Conservation (phyloP, 37 sponge, comb jelly and placozoan species). For the Eunapius fragilis region DNA sequence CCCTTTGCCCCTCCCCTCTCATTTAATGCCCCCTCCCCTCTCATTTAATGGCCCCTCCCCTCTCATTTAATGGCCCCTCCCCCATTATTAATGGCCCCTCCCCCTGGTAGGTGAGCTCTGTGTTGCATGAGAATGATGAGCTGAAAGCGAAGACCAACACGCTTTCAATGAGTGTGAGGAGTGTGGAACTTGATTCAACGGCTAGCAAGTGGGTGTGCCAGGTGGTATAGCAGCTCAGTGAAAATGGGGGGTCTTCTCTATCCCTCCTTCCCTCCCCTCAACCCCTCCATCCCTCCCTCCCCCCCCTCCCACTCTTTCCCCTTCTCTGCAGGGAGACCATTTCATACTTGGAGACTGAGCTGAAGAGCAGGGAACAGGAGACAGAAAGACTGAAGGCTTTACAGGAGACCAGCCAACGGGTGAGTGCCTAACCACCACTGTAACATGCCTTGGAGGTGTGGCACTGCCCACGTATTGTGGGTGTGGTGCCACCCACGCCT, state of each 20-base stretch:
- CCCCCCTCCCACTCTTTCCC: neutral
- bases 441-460: too few species aligned
- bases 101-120: constrained; percentile 19
- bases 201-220: constrained; percentile 47
- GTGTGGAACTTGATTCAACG: constrained; percentile 57
- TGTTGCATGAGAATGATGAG: constrained; percentile 27
- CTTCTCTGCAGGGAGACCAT: constrained; percentile 67
- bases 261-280: neutral
- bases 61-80: neutral
- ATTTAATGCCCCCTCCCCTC: neutral
- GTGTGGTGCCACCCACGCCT: neutral
- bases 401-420: constrained; percentile 16
- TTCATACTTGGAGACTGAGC: constrained; percentile 58
- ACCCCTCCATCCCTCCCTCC: neutral
- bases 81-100: neutral
- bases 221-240: neutral
- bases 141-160: constrained; percentile 34
- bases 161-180: constrained; percentile 16
- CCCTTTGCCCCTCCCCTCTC: neutral
- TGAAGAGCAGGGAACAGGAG: constrained; percentile 45
- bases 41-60: too few species aligned
- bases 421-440: too few species aligned
- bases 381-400: constrained; percentile 17
- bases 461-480: too few species aligned
- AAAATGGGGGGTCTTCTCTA: too few species aligned